A percentile compares a stretch with the other conserved stretches of the same genome.
Conservation (phyloP, 2,888 invertebrate species). For the Tipula helvola region DNA sequence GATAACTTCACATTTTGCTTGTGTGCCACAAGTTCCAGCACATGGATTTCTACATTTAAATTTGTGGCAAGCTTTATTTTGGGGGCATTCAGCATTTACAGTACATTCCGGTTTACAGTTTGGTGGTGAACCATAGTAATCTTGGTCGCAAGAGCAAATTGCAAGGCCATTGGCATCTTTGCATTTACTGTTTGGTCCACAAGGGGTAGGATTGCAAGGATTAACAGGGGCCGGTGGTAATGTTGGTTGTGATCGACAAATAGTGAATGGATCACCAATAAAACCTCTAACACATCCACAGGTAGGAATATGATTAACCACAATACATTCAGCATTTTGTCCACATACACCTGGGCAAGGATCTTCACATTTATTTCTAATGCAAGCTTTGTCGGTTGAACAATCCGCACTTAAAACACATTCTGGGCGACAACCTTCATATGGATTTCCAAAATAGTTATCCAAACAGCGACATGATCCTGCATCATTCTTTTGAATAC, state of each 20-base stretch:
- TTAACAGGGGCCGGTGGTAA: constrained; percentile 24
- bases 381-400: constrained; percentile 67
- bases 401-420: constrained; percentile 80
- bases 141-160: constrained; percentile 63
- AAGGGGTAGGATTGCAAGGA: constrained; percentile 66
- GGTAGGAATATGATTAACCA: constrained; percentile 75
- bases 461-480: constrained; percentile 70
- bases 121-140: constrained; percentile 64
- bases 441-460: constrained; percentile 75
- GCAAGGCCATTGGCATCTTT: constrained; percentile 55
- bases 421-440: constrained; percentile 76
- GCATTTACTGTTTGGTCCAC: constrained; percentile 71
- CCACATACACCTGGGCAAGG: constrained; percentile 82
- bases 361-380: constrained; percentile 70
- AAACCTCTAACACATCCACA: constrained; percentile 64
- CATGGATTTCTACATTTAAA: constrained; percentile 74
- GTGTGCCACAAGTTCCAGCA: constrained; percentile 65
- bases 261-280: constrained; percentile 59
- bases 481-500: constrained; percentile 61
- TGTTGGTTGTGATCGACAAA: constrained; percentile 33
- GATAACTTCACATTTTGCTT: constrained; percentile 64
- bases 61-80: constrained; percentile 66
- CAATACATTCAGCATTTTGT: constrained; percentile 66
- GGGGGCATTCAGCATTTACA: constrained; percentile 67
- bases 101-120: constrained; percentile 75